Evolutionary conservation across 2,113 vertebrate species (phyloP), one percentile per base, ranked within the genome.

Genomic region (Ailuropoda melanoleuca): DNA sequence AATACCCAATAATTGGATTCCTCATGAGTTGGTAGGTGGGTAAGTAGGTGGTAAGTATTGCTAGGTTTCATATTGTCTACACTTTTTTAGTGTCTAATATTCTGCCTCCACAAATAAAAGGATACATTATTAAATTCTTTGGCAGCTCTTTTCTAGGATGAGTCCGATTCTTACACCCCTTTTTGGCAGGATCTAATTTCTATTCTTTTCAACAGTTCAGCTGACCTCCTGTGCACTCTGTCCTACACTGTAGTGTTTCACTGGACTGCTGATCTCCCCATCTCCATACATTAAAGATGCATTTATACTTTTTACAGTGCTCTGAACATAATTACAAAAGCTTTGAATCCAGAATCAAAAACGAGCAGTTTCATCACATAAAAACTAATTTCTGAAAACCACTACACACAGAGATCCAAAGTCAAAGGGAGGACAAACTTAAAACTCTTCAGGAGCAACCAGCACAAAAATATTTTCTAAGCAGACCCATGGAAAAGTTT

Each of bases 381-480:
- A 97, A 97, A 98, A 96, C 97, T 97, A 95, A 96, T 97, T 97
- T 97, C 96, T 97, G 82, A 95, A 97, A 97, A 96, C 46, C 24
- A 68, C 93, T 90, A 60, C 92, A 97, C 46, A 94, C n/a, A 68
- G 88, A 90, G 81, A 90, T 85, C 97, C 97, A 98, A 97, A 98
- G 92, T 94, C 87, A 97, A 93, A 98, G 93, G 77, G 70, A 86
- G 93, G 97, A 92, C 66, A 97, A 68, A 91, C 53, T 90, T n/a
- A 97, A 95, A 97, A 97, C 58, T 90, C 48, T 88, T 96, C 66
- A 97, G 90, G 56, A 96, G n/a, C 50, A 83, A 39, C 1, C 3
- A 78, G 23, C 12, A 53, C 62, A 89, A 88, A 84, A 85, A 80
- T 70, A 68, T n/a, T 88, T 81, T n/a, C n/a, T n/a, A 50, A 66